Evolutionary conservation across 2,113 vertebrate species (phyloP).

Genomic region (Hyla sarda): DNA sequence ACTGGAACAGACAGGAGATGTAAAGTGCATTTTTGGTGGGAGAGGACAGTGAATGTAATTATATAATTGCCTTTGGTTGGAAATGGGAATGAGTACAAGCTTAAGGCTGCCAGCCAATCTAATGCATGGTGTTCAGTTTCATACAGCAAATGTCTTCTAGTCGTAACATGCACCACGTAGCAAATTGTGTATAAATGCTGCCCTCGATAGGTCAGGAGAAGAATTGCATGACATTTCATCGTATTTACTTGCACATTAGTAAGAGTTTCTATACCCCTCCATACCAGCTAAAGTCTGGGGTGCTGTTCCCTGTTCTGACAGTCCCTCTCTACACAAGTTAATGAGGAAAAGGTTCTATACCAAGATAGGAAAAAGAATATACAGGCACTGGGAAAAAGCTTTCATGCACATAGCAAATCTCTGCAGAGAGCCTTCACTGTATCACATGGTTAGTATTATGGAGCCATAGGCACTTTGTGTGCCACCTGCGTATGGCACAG

Average conservation of each 20-base stretch:
- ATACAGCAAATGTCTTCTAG: conserved; percentile 31
- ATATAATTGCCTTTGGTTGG: conserved; percentile 55
- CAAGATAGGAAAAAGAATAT: too few relatives aligned
- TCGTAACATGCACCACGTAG: background rate
- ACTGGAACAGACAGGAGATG: conserved; percentile 31
- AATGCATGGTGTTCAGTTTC: conserved; percentile 56
- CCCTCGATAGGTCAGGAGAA: conserved; percentile 25
- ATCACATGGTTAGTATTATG: too few relatives aligned
- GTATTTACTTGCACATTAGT: background rate
- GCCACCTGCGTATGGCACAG: too few relatives aligned
- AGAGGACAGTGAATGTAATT: conserved; percentile 45
- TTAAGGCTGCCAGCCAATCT: conserved; percentile 30
- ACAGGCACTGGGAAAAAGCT: too few relatives aligned
- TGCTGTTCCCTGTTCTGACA: too few relatives aligned
- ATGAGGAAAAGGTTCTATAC: too few relatives aligned
- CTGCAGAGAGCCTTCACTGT: too few relatives aligned
- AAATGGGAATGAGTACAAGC: conserved; percentile 36
- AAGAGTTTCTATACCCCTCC: too few relatives aligned
- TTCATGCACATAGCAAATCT: too few relatives aligned
- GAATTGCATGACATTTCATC: background rate
- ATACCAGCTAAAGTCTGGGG: too few relatives aligned
- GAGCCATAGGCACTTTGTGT: too few relatives aligned
- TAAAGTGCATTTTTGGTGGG: conserved; percentile 42
- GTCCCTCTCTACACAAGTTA: too few relatives aligned
- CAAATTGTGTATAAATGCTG: conserved; percentile 30